phyloP scores from a whole-genome alignment of 2,888 invertebrate species.

The Phengaris arion region DNA sequence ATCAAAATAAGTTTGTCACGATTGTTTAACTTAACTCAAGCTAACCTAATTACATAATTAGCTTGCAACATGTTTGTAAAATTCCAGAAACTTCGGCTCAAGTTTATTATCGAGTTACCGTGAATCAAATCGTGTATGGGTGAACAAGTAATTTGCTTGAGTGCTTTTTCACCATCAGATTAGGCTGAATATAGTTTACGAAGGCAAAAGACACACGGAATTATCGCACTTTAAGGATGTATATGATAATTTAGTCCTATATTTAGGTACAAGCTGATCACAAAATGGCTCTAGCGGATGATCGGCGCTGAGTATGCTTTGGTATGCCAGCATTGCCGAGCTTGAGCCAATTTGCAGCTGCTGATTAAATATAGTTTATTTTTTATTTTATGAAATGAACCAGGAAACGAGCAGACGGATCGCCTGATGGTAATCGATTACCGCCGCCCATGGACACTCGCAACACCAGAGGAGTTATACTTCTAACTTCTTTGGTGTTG shows the following conservation, averaged over 20 bases:
- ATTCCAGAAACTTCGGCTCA: neutral
- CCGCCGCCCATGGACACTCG: no score
- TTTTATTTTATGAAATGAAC: no score
- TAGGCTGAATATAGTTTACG: neutral
- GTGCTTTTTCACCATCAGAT: slow-evolving; percentile 2
- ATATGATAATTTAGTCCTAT: neutral
- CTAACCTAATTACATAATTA: neutral
- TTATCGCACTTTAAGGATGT: neutral
- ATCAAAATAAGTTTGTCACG: neutral
- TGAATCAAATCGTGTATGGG: slow-evolving; percentile 3
- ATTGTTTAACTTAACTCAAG: neutral
- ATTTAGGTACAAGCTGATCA: no score
- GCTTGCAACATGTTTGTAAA: neutral
- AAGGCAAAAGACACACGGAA: neutral
- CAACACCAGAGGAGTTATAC: no score
- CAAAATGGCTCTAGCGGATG: neutral
- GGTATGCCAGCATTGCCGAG: no score
- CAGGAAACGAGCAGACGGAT: no score
- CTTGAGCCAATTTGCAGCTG: no score
- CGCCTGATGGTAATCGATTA: no score
- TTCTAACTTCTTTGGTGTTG: no score
- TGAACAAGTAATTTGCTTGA: slow-evolving; percentile 12
- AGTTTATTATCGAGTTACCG: neutral
- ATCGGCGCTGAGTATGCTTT: no score
- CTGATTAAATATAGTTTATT: no score